phyloP scores from a whole-genome alignment of 2,113 vertebrate genomes.

The Bujurquina vittata region DNA sequence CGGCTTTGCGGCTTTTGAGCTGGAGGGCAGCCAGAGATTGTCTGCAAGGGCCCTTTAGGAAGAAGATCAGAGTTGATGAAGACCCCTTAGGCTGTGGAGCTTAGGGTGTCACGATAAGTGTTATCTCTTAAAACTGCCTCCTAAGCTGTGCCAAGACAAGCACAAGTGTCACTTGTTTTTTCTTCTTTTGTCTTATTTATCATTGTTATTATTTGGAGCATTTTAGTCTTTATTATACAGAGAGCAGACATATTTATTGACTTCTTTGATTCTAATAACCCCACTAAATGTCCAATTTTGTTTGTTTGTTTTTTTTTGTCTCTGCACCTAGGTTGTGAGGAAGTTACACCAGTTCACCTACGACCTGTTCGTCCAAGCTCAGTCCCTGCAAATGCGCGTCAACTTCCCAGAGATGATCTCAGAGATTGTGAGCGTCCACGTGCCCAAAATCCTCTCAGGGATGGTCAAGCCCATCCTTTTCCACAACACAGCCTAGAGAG shows the following conservation, averaged over 20 bases:
- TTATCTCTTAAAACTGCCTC: conserved; percentile 42
- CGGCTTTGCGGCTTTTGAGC: conserved; percentile 42
- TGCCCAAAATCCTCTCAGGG: conserved; percentile 96
- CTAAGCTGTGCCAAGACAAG: conserved; percentile 11
- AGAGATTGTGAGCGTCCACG: conserved; percentile 95
- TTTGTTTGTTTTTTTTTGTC: neutral
- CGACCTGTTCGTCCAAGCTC: conserved; percentile 91
- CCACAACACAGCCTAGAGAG: conserved; percentile 80
- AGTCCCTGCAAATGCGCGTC: conserved; percentile 86
- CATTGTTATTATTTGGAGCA: neutral
- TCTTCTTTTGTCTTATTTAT: neutral
- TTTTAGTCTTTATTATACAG: neutral
- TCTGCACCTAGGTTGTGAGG: conserved; percentile 86
- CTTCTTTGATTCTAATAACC: neutral
- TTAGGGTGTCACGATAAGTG: conserved; percentile 28
- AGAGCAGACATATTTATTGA: neutral
- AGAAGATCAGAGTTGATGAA: conserved; percentile 34
- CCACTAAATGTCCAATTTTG: no score
- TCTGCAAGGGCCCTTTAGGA: conserved; percentile 41
- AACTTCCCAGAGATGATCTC: conserved; percentile 98
- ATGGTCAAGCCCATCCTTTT: conserved; percentile 96
- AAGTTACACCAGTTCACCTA: conserved; percentile 97
- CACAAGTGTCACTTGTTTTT: conserved; percentile 2
- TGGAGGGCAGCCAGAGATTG: conserved; percentile 44
- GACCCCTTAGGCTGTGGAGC: conserved; percentile 30